phyloP scores from a whole-genome alignment of 2,113 vertebrate species.

The Meriones unguiculatus region DNA sequence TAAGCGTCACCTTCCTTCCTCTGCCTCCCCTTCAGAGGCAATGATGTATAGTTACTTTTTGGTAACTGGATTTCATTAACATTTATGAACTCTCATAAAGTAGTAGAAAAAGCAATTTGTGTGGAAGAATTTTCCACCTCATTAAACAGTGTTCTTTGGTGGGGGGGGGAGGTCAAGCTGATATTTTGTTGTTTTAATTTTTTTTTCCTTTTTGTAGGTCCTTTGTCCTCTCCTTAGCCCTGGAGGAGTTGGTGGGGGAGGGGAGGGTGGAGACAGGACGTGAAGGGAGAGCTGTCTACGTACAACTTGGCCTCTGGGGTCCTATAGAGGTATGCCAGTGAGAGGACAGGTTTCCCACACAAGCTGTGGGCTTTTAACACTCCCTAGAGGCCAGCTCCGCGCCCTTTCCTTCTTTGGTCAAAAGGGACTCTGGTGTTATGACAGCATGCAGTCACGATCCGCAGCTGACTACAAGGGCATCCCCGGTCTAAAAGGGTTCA shows the following conservation, averaged over 20 bases:
- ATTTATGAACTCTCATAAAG: slow-evolving; percentile 83
- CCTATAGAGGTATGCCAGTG: slow-evolving; percentile 55
- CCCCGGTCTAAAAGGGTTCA: slow-evolving; percentile 27
- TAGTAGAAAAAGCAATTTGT: slow-evolving; percentile 81
- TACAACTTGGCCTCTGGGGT: neutral
- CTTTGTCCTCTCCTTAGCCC: slow-evolving; percentile 72
- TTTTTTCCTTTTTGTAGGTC: slow-evolving; percentile 72
- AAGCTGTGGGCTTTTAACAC: neutral
- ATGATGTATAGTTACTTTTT: slow-evolving; percentile 85
- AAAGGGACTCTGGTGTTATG: too few relatives aligned
- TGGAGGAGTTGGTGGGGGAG: neutral
- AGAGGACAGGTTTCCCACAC: neutral
- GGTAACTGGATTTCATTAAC: slow-evolving; percentile 82
- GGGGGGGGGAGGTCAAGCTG: slow-evolving; percentile 76
- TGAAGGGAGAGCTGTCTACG: neutral
- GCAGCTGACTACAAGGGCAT: neutral
- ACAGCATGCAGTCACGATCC: neutral
- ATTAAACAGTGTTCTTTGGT: slow-evolving; percentile 82
- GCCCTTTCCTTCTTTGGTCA: neutral
- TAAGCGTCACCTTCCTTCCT: slow-evolving; percentile 69
- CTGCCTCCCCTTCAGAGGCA: slow-evolving; percentile 75
- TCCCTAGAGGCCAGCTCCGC: neutral
- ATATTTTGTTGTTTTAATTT: slow-evolving; percentile 72
- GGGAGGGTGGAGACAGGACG: too few relatives aligned
- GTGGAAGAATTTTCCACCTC: slow-evolving; percentile 83